These are phyloP conservation scores for Megaleporinus macrocephalus DNA, from an alignment of 2,113 vertebrate genomes.

Conservation along the genomic window DNA sequence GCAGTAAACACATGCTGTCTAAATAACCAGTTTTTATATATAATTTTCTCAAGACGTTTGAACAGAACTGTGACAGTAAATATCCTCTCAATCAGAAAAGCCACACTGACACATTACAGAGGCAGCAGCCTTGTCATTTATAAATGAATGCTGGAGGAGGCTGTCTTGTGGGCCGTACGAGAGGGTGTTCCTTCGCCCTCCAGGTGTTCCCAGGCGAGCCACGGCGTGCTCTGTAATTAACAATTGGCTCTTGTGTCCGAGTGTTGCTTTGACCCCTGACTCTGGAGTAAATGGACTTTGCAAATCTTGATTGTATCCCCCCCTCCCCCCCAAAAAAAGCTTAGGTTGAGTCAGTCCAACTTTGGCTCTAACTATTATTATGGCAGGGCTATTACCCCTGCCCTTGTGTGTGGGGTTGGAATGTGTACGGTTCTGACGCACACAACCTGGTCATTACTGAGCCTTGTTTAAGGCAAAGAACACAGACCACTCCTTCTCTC, in stretches of 20 bases:
- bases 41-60: no score
- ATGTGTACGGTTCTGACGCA: slow-evolving; percentile 29
- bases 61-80: no score
- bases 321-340: slow-evolving; percentile 13
- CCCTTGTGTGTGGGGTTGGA: neutral
- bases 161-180: slow-evolving; percentile 39
- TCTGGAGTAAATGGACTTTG: slow-evolving; percentile 66
- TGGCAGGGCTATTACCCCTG: slow-evolving; percentile 28
- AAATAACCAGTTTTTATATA: no score
- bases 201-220: slow-evolving; percentile 61
- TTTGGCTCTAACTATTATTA: slow-evolving; percentile 52
- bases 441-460: slow-evolving; percentile 38
- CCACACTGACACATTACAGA: neutral
- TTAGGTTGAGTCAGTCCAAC: slow-evolving; percentile 33
- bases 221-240: slow-evolving; percentile 68
- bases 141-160: neutral
- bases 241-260: slow-evolving; percentile 66
- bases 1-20: no score
- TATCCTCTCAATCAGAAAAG: no score
- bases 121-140: neutral
- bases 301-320: slow-evolving; percentile 59
- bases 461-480: slow-evolving; percentile 27
- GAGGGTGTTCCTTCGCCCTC: slow-evolving; percentile 47
- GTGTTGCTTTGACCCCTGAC: slow-evolving; percentile 63
- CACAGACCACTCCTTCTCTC: neutral